Evolutionary conservation across 2,888 invertebrate genomes (phyloP).

Genomic region (Strigamia crassipes): DNA sequence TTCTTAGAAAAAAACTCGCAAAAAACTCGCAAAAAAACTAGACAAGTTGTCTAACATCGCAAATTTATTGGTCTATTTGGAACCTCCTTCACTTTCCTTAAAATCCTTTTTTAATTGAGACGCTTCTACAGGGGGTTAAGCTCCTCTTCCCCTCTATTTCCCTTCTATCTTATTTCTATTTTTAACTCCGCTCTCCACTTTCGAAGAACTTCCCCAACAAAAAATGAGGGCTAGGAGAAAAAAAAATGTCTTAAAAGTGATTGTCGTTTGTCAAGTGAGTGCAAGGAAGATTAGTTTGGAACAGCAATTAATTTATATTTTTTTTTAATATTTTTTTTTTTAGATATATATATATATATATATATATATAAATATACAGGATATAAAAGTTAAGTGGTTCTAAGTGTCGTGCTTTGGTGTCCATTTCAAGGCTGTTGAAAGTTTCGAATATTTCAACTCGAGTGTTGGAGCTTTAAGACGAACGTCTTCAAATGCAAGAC

Average conservation of each 20-base stretch:
- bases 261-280: conserved; percentile 29
- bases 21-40: not conserved
- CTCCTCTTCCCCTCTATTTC: not conserved
- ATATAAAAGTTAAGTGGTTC: not conserved
- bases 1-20: too few species aligned
- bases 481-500: conserved; percentile 28
- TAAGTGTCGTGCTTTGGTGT: not conserved
- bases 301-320: not conserved
- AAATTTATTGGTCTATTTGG: conserved; percentile 32
- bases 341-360: too few species aligned
- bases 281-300: not conserved
- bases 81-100: conserved; percentile 26
- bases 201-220: not conserved
- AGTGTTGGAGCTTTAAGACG: conserved; percentile 22
- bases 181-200: conserved; percentile 14
- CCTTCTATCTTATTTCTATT: conserved; percentile 34
- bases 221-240: not conserved
- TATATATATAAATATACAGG: not conserved
- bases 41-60: not conserved
- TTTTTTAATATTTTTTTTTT: not conserved
- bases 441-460: not conserved
- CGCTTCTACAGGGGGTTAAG: conserved; percentile 31
- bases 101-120: conserved; percentile 42
- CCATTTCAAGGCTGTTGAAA: not conserved
- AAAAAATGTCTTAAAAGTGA: not conserved